These are phyloP conservation scores for Muscicapa comitata DNA, from an alignment of 2,797 vertebrate species.

Conservation along the genomic window DNA sequence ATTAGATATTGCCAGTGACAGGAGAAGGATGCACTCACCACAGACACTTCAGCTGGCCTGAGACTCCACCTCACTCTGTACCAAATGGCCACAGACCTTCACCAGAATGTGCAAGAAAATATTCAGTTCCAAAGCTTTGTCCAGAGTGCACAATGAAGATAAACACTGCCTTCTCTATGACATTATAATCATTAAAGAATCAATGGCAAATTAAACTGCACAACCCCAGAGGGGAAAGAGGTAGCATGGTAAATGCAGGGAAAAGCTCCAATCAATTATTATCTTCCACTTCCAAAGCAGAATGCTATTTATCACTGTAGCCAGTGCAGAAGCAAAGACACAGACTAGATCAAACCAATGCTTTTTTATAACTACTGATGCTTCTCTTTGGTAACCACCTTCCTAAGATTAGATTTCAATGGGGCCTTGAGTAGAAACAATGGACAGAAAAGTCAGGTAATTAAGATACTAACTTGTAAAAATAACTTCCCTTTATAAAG, in stretches of 20 bases:
- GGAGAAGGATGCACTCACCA: background rate
- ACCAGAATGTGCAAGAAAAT: background rate
- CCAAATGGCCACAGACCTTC: background rate
- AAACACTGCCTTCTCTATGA: slow-evolving; percentile 42
- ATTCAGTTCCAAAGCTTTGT: background rate
- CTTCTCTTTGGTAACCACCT: background rate
- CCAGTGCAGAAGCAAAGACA: background rate
- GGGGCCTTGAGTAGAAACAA: background rate
- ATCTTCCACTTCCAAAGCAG: background rate
- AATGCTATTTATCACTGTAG: slow-evolving; percentile 17
- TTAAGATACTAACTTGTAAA: background rate
- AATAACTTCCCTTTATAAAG: background rate
- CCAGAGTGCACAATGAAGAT: slow-evolving; percentile 51
- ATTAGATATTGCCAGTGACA: slow-evolving; percentile 9
- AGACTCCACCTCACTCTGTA: background rate
- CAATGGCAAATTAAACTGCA: slow-evolving; percentile 73
- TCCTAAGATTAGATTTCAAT: background rate
- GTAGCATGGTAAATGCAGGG: slow-evolving; percentile 1
- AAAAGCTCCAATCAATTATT: slow-evolving; percentile 58
- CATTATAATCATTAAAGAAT: slow-evolving; percentile 72
- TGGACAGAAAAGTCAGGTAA: background rate
- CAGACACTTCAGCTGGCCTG: background rate
- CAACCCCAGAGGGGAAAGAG: slow-evolving; percentile 49
- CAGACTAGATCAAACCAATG: background rate
- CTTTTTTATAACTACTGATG: background rate